A percentile compares a stretch with the other conserved stretches of the same genome.
phyloP scores from a whole-genome alignment of 2,888 invertebrate genomes.

The Odontomyia ornata region DNA sequence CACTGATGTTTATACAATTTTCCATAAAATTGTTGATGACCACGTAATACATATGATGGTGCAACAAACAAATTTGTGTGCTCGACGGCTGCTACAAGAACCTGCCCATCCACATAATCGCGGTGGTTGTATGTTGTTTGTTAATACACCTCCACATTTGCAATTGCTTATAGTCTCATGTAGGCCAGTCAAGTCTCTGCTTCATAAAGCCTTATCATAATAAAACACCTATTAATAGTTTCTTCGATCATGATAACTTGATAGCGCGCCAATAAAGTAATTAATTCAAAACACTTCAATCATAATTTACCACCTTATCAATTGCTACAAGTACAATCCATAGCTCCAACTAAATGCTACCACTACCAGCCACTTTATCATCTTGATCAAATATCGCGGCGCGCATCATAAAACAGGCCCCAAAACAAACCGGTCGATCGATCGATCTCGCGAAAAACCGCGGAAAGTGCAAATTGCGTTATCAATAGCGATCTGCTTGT shows the following conservation, averaged over 20 bases:
- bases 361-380: not conserved
- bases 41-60: too few species aligned
- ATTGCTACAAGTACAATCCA: not conserved
- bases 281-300: conserved; percentile 25
- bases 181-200: too few species aligned
- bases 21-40: too few species aligned
- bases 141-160: too few species aligned
- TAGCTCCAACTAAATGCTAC: not conserved
- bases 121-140: too few species aligned
- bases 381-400: not conserved
- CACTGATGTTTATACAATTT: too few species aligned
- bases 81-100: too few species aligned
- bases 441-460: conserved; percentile 1
- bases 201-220: too few species aligned
- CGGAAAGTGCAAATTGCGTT: conserved; percentile 39
- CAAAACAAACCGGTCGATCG: conserved; percentile 8
- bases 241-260: not conserved
- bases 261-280: conserved; percentile 24
- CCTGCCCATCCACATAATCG: too few species aligned
- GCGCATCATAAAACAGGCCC: not conserved
- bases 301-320: conserved; percentile 11
- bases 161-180: too few species aligned
- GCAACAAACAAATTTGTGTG: too few species aligned
- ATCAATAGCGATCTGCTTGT: conserved; percentile 34
- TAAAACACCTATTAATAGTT: too few species aligned